Evolutionary conservation across 2,113 vertebrate species (phyloP).

Genomic region (Mobula hypostoma): DNA sequence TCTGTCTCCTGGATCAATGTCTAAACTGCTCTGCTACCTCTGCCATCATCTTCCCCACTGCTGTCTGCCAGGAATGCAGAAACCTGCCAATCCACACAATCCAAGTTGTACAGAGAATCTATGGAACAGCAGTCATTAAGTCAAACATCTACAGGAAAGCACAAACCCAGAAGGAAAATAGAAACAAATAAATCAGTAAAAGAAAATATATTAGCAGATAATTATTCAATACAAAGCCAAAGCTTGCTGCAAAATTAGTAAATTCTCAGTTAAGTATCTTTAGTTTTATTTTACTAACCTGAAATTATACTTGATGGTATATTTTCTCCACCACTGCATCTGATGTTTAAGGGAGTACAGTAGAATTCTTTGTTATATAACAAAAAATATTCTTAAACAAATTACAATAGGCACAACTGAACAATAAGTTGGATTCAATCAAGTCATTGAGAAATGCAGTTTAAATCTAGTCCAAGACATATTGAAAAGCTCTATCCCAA

Average conservation of each 20-base stretch:
- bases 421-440: background rate
- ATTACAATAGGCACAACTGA: background rate
- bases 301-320: background rate
- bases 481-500: background rate
- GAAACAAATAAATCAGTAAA: too few species aligned
- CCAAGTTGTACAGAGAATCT: background rate
- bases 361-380: background rate
- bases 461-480: background rate
- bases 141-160: background rate
- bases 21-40: too few species aligned
- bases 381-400: background rate
- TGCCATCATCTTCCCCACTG: too few species aligned
- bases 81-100: background rate
- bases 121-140: background rate
- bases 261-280: background rate
- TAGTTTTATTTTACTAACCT: background rate
- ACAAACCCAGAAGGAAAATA: too few species aligned
- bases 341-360: background rate
- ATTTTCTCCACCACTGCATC: too few species aligned
- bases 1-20: too few species aligned
- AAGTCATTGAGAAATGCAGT: background rate
- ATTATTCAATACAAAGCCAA: too few species aligned
- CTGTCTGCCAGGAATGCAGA: background rate
- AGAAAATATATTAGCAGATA: background rate
- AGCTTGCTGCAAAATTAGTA: too few species aligned